These are phyloP conservation scores for Pampus argenteus DNA, from an alignment of 2,797 vertebrate genomes.

Conservation along the genomic window DNA sequence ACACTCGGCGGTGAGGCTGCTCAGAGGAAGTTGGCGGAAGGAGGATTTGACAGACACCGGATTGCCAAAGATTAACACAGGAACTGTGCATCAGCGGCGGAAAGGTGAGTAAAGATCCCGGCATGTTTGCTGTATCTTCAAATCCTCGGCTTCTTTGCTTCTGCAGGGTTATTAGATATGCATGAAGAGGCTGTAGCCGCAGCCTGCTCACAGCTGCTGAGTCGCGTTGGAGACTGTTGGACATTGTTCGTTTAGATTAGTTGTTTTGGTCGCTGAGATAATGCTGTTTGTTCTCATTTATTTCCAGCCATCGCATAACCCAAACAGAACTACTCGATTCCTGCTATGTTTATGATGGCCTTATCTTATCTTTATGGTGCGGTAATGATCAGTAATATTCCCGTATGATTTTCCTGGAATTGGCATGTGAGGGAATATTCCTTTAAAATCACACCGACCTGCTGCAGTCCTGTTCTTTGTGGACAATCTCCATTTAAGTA, in stretches of 20 bases:
- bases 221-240: background rate
- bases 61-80: constrained; percentile 31
- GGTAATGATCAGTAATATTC: background rate
- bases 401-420: background rate
- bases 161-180: background rate
- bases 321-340: background rate
- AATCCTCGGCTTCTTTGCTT: background rate
- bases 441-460: background rate
- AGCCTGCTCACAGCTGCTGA: background rate
- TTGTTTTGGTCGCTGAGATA: background rate
- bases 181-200: background rate
- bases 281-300: background rate
- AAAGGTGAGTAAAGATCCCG: constrained; percentile 37
- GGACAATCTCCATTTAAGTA: background rate
- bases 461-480: too few relatives aligned
- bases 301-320: too few relatives aligned
- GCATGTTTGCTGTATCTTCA: background rate
- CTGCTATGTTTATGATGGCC: background rate
- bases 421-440: background rate
- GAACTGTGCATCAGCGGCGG: background rate
- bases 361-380: background rate
- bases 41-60: background rate
- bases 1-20: background rate
- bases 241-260: too few relatives aligned
- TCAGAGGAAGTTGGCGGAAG: background rate